phyloP scores from a whole-genome alignment of 1,140 invertebrate genomes.

The Marisa cornuarietis region DNA sequence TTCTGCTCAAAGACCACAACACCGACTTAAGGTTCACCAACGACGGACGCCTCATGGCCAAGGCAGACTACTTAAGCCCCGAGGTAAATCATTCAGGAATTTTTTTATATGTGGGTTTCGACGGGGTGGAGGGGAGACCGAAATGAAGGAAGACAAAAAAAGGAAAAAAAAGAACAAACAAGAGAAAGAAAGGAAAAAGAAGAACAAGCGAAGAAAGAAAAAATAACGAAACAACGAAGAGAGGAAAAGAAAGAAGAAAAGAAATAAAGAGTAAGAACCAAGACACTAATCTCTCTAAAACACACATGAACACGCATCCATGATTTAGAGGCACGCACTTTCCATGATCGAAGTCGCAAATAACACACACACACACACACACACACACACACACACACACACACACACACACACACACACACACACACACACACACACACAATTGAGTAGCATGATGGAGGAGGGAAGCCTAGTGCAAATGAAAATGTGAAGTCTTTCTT shows the following conservation, averaged over 20 bases:
- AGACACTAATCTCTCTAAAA: neutral
- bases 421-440: neutral
- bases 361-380: too few relatives aligned
- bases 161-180: neutral
- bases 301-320: neutral
- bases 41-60: conserved; percentile 23
- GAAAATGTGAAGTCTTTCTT: neutral
- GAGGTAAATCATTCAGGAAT: neutral
- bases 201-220: neutral
- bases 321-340: neutral
- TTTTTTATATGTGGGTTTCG: neutral
- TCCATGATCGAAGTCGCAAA: neutral
- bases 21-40: conserved; percentile 1
- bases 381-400: neutral
- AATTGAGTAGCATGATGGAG: neutral
- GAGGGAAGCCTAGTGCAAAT: neutral
- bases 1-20: neutral
- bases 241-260: neutral
- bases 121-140: neutral
- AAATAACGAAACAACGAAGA: neutral
- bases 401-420: neutral
- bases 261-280: too few relatives aligned
- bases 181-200: neutral
- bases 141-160: neutral
- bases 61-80: conserved; percentile 14